Conservation (phyloP, 2,797 vertebrate genomes). For the Scleropages formosus region DNA sequence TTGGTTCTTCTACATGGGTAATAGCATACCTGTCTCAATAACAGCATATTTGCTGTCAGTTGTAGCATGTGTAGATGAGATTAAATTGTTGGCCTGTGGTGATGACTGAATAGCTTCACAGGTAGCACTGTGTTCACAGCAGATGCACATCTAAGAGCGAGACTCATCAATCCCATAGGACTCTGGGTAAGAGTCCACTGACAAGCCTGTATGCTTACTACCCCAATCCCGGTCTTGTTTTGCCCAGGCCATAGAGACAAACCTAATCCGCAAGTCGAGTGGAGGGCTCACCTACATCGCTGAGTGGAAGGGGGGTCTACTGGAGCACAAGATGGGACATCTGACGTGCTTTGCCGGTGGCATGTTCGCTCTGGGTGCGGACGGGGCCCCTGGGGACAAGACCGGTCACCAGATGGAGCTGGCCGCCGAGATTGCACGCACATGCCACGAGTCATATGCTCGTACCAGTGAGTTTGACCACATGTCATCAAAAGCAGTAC, state of each 20-base stretch:
- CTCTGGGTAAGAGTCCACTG: neutral
- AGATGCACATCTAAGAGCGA: neutral
- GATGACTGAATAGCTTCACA: neutral
- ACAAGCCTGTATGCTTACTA: no score
- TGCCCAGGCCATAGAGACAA: constrained; percentile 87
- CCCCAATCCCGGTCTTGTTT: neutral
- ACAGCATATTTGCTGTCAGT: neutral
- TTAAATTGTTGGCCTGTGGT: neutral
- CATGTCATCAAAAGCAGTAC: neutral
- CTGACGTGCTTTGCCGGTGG: constrained; percentile 95
- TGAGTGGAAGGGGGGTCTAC: constrained; percentile 94
- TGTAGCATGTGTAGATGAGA: neutral
- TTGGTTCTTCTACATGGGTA: neutral
- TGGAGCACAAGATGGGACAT: constrained; percentile 98
- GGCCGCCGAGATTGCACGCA: constrained; percentile 89
- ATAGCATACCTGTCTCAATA: neutral
- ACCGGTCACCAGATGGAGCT: constrained; percentile 89
- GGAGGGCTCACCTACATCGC: constrained; percentile 91
- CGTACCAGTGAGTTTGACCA: constrained; percentile 77
- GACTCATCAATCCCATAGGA: no score
- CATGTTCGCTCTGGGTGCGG: constrained; percentile 94
- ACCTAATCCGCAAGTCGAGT: constrained; percentile 88
- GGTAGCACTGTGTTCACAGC: neutral
- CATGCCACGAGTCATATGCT: constrained; percentile 92
- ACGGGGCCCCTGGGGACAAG: constrained; percentile 79